Evolutionary conservation across 2,797 vertebrate genomes (phyloP).

Genomic region (Phrynocephalus guinanensis): DNA sequence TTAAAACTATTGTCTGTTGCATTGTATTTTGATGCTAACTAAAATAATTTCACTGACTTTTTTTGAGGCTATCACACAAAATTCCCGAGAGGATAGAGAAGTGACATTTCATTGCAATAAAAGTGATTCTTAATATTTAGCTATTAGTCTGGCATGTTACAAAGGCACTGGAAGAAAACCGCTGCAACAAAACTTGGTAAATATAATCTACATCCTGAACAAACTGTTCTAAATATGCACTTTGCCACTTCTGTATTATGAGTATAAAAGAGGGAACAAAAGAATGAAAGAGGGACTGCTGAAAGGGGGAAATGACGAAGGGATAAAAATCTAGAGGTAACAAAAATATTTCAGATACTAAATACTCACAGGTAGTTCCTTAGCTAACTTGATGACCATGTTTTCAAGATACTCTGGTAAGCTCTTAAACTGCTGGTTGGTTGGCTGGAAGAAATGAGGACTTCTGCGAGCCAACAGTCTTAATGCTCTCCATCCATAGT

Average conservation of each 20-base stretch:
- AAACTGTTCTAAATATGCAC: not conserved
- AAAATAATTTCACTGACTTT: not conserved
- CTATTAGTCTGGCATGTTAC: not conserved
- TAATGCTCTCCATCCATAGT: constrained; percentile 97
- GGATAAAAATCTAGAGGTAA: not conserved
- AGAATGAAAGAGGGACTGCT: not conserved
- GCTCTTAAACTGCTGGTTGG: constrained; percentile 98
- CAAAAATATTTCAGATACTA: constrained; percentile 6
- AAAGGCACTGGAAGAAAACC: not conserved
- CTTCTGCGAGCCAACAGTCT: constrained; percentile 94
- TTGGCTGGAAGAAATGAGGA: constrained; percentile 98
- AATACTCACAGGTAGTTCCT: constrained; percentile 94
- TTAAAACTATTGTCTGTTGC: not conserved
- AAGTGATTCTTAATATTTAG: not conserved
- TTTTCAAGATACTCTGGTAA: constrained; percentile 97
- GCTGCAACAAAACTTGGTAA: not conserved
- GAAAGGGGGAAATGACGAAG: not conserved
- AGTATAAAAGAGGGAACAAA: too few species aligned
- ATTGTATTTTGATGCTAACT: not conserved
- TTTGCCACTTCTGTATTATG: not conserved
- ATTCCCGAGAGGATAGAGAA: not conserved
- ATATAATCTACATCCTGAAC: not conserved
- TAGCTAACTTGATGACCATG: constrained; percentile 99
- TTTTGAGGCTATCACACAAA: not conserved
- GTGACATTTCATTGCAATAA: not conserved